phyloP scores from a whole-genome alignment of 2,113 vertebrate species.

The Orthonyx spaldingii region DNA sequence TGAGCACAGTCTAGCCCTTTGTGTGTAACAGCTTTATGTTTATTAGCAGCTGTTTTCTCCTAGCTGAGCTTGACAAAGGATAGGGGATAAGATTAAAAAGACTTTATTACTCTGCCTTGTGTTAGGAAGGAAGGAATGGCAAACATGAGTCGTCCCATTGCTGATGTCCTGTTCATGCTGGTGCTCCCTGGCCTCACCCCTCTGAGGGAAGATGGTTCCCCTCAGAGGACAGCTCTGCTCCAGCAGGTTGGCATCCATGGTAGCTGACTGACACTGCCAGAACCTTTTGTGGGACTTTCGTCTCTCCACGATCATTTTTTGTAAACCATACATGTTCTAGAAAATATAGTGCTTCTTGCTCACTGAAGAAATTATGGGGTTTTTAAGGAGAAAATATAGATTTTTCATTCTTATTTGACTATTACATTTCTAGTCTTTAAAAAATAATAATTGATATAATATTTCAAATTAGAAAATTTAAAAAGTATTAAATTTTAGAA shows the following conservation, averaged over 20 bases:
- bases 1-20: not conserved
- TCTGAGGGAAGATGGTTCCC: not conserved
- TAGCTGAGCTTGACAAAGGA: not conserved
- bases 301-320: not conserved
- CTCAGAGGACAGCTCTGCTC: not conserved
- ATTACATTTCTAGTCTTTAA: not conserved
- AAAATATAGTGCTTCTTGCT: not conserved
- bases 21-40: slow-evolving; percentile 4
- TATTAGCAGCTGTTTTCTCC: slow-evolving; percentile 23
- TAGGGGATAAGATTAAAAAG: not conserved
- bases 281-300: not conserved
- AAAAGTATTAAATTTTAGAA: not conserved
- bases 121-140: not conserved
- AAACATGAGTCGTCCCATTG: not conserved
- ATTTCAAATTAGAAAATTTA: not conserved
- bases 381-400: not conserved
- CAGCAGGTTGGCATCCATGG: rapidly evolving
- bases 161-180: rapidly evolving
- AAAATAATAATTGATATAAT: not conserved
- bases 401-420: not conserved
- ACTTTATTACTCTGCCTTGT: not conserved
- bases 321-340: not conserved
- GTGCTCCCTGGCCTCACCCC: not conserved
- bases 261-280: not conserved
- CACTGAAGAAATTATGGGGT: not conserved